A percentile compares a stretch with the other conserved stretches of the same genome.
Conservation (phyloP, 2,113 vertebrate genomes). For the Poeciliopsis turrubarensis region DNA sequence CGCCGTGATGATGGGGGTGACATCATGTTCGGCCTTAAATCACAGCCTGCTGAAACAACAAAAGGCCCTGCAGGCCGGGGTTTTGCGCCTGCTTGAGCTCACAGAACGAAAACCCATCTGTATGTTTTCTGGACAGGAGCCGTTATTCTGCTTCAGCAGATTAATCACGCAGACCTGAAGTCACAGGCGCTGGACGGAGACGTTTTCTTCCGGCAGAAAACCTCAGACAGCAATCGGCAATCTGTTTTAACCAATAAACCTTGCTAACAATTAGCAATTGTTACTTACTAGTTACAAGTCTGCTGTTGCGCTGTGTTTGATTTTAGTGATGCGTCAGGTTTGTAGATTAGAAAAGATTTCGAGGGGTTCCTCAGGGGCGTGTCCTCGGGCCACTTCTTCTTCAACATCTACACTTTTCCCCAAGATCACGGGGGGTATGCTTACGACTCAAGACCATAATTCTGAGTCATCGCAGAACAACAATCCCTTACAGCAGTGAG, state of each 20-base stretch:
- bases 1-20: conserved; percentile 45
- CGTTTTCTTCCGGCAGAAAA: not conserved
- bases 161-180: conserved; percentile 35
- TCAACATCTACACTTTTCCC: no score
- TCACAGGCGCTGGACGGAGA: conserved; percentile 18
- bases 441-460: no score
- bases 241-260: not conserved
- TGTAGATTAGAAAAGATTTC: not conserved
- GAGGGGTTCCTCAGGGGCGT: no score
- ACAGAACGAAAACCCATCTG: conserved; percentile 30
- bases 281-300: no score
- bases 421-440: no score
- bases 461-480: no score
- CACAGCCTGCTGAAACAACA: conserved; percentile 44
- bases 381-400: no score
- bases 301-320: not conserved
- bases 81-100: conserved; percentile 19
- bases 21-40: conserved; percentile 46
- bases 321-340: not conserved
- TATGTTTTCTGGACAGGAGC: conserved; percentile 30
- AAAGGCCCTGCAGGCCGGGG: conserved; percentile 5
- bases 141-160: conserved; percentile 18
- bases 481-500: no score
- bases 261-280: not conserved
- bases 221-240: not conserved